Percentiles rank a stretch among this genome's conserved stretches.
Evolutionary conservation across 2,888 invertebrate genomes (phyloP).

Genomic region (Lasioglossum marginatum): DNA sequence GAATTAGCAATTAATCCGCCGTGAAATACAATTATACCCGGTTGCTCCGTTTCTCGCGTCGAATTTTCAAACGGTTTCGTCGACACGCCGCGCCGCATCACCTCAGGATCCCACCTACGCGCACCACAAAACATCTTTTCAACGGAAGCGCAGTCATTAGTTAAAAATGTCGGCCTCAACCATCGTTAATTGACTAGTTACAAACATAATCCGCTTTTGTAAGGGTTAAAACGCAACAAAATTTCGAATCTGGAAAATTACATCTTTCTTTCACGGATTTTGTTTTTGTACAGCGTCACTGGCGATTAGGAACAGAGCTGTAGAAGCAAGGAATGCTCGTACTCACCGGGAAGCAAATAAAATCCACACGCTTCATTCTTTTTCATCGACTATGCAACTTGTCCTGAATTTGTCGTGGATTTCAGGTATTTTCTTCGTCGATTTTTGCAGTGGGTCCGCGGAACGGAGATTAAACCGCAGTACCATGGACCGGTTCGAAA

Average conservation of each 20-base stretch:
- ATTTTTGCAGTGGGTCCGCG: neutral
- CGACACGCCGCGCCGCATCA: neutral
- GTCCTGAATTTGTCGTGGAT: neutral
- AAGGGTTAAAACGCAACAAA: neutral
- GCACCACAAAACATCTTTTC: neutral
- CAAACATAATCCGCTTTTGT: too few species aligned
- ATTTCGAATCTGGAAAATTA: neutral
- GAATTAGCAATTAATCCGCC: neutral
- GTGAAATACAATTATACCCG: neutral
- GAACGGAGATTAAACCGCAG: conserved; percentile 10
- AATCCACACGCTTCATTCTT: neutral
- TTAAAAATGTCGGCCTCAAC: too few species aligned
- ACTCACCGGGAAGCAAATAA: neutral
- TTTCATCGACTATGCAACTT: neutral
- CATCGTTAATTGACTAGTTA: too few species aligned
- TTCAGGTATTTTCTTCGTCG: neutral
- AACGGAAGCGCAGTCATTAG: neutral
- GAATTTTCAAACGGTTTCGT: neutral
- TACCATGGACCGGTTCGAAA: neutral
- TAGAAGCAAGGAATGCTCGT: neutral
- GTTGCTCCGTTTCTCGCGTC: neutral
- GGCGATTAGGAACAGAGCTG: neutral
- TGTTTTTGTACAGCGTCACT: neutral
- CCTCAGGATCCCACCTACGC: neutral
- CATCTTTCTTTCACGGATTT: neutral